Evolutionary conservation across 1,140 invertebrate species (phyloP), one percentile per base, ranked within the genome.

Genomic region (Drosophila nigromelanica): DNA sequence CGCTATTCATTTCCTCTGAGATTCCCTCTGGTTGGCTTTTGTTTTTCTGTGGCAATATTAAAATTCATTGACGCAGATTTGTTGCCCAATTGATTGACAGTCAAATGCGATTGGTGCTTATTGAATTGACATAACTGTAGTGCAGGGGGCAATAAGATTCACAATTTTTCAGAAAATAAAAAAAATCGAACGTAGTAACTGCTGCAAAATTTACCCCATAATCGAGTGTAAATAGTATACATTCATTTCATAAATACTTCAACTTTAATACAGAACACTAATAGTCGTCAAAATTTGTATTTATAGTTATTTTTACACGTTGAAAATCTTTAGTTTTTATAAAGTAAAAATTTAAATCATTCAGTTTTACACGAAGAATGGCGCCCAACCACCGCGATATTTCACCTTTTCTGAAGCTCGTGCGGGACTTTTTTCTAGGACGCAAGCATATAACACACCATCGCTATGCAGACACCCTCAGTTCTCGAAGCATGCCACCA

Each of bases 11-110:
- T 21, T 37, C 50, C 24, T 39, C 14, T 7, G 14, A n/a, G 39
- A 70, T 48, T 63, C 76, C 37, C 72, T 40, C 58, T 14, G 62
- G 62, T 42, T 52, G 45, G 43, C 45, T 54, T 77, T 85, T 76
- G 4, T 18, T 42, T 56, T 56, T 37, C 54, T 82, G 67, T 33
- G 68, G 66, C 73, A 72, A 78, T 89, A 86, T 86, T 87, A 79
- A 76, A 86, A 86, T 82, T 87, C 83, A 89, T 83, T 69, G 78
- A 51, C 15, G 72, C 71, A 76, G 67, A 82, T 80, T 86, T 59
- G 47, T 76, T 74, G 59, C 76, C 54, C 33, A 63, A 43, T 69
- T 87, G 82, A 87, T 83, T 89, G 83, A 89, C 83, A 89, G 80
- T 61, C 55, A 18, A 58, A 42, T 66, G 51, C 58, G 78, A 86